Evolutionary conservation across 1,140 invertebrate genomes (phyloP), one percentile per base, ranked within the genome.

Genomic region (Macrobrachium nipponense): DNA sequence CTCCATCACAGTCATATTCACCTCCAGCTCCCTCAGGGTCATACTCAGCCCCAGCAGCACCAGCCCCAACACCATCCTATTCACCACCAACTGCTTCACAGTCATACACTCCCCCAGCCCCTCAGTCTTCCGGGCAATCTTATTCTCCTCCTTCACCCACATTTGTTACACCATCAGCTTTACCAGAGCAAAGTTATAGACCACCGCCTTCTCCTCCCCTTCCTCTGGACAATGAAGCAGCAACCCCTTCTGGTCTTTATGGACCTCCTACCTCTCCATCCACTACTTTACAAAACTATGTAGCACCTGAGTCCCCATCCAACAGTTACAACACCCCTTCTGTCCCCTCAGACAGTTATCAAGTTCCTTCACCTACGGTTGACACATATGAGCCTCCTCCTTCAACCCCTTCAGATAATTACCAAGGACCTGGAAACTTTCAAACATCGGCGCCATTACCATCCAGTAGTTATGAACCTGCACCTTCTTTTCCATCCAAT

Each of bases 191-290:
- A 36, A 70, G 66, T 17, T 70, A 70, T 15, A 70, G 66, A 36
- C 66, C 66, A 36, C 66, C 66, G 15, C 66, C 66, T 36, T 70
- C 66, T 70, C 66, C 66, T 8, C 66, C 66, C 36, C 66, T 70
- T 70, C 66, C 66, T 7, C 20, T 70, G 18, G 66, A 70, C 66
- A 27, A 70, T n/a, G 66, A 70, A 11, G 66, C 66, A 70, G 66
- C 66, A 27, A 15, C 66, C 20, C 20, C 20, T 23, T 20, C 18
- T 20, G 36, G 20, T 7, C 14, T 14, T 27, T 70, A 70, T 70
- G 66, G 36, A n/a, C 20, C 66, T 70, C 66, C 64, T 20, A 66
- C 64, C 23, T n/a, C 64, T 27, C 64, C 64, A 11, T 8, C 64
- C 7, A 51, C 51, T 12, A 8, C 51, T 51, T 8, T 7, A 10